Evolutionary conservation across 2,797 vertebrate species (phyloP).

Genomic region (Gephyroberyx darwinii): DNA sequence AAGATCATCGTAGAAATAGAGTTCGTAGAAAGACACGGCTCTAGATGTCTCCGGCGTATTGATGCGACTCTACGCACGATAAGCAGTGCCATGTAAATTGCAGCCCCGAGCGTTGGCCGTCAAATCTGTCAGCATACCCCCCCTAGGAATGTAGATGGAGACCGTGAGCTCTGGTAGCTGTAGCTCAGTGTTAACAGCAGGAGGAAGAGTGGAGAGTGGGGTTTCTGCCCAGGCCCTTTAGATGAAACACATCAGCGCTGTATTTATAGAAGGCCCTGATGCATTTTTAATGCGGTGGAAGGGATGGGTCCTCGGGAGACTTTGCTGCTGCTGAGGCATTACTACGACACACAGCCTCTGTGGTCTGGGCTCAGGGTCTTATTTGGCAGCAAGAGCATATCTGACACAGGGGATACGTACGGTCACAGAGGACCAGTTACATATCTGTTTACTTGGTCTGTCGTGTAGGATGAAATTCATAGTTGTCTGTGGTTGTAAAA

Average conservation of each 20-base stretch:
- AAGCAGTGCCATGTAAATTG: conserved; percentile 26
- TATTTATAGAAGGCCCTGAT: conserved; percentile 82
- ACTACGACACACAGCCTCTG: conserved; percentile 50
- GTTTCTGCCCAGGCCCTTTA: conserved; percentile 69
- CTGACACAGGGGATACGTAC: conserved; percentile 12
- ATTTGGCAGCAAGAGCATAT: conserved; percentile 26
- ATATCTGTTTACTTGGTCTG: neutral
- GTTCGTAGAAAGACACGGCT: neutral
- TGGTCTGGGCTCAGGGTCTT: conserved; percentile 49
- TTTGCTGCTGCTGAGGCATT: conserved; percentile 59
- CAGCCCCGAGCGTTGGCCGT: conserved; percentile 21
- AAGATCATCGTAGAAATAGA: neutral
- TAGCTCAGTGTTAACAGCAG: conserved; percentile 44
- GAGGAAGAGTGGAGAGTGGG: conserved; percentile 43
- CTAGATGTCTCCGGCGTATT: too few relatives aligned
- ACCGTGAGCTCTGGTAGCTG: neutral
- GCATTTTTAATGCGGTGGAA: conserved; percentile 81
- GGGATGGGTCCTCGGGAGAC: conserved; percentile 67
- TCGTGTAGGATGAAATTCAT: conserved; percentile 2
- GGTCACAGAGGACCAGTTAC: neutral
- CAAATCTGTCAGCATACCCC: conserved; percentile 18
- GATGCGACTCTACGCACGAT: neutral
- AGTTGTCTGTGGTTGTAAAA: neutral
- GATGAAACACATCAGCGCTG: conserved; percentile 77
- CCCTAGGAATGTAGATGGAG: conserved; percentile 26